Evolutionary conservation across 2,888 invertebrate species (phyloP).

Genomic region (Frankliniella fusca): DNA sequence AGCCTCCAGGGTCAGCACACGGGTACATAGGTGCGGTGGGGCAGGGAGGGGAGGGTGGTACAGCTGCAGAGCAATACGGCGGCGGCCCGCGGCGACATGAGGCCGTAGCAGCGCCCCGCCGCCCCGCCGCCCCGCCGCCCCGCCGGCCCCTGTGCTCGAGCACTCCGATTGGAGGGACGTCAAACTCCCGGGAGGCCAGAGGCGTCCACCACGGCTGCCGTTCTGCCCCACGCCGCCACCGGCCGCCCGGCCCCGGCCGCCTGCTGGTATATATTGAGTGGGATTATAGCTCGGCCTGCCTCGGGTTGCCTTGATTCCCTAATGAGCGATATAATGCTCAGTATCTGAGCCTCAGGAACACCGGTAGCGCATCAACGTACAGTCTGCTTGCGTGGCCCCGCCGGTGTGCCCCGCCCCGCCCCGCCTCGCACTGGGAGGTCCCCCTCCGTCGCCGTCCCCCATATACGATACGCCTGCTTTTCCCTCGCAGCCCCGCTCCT

Average conservation of each 20-base stretch:
- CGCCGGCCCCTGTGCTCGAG: not conserved
- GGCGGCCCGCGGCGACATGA: too few relatives aligned
- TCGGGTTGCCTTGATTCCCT: constrained; percentile 10
- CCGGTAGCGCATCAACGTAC: constrained; percentile 10
- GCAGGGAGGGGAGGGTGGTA: too few relatives aligned
- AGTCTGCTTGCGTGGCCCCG: not conserved
- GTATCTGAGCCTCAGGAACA: not conserved
- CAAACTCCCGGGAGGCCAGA: not conserved
- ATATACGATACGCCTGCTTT: not conserved
- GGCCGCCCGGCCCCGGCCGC: not conserved
- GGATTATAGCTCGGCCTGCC: constrained; percentile 18
- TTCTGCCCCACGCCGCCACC: not conserved
- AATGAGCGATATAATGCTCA: constrained; percentile 19
- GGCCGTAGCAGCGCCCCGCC: not conserved
- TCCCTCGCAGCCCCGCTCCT: too few relatives aligned
- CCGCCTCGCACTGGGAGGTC: not conserved
- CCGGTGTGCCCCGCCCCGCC: not conserved
- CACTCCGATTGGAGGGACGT: not conserved
- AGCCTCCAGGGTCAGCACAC: too few relatives aligned
- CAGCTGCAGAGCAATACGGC: too few relatives aligned
- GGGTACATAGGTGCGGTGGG: too few relatives aligned
- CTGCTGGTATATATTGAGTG: constrained; percentile 22
- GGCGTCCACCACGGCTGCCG: not conserved
- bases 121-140: not conserved
- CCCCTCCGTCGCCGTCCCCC: not conserved